Conservation (phyloP, 2,888 invertebrate genomes). For the Cephus pulcher region DNA sequence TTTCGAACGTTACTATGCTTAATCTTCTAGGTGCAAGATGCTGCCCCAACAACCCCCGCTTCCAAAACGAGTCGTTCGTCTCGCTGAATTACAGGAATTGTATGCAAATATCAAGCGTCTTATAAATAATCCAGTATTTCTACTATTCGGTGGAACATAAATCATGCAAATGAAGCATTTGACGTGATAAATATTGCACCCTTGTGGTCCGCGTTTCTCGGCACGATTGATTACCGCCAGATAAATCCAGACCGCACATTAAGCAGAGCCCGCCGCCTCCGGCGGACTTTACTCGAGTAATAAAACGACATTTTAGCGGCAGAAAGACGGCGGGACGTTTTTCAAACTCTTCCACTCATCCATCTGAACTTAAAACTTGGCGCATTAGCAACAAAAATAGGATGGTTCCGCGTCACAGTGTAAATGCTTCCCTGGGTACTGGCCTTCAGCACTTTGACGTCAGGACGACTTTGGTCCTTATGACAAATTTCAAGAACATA, state of each 20-base stretch:
- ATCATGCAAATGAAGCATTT: conserved; percentile 63
- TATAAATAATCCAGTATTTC: conserved; percentile 49
- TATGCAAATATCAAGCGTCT: conserved; percentile 21
- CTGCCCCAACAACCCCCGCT: neutral
- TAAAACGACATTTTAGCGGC: conserved; percentile 56
- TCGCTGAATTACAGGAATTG: conserved; percentile 22
- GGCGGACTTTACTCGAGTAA: conserved; percentile 53
- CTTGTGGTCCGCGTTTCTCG: conserved; percentile 37
- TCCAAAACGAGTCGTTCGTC: neutral
- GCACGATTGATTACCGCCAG: conserved; percentile 61
- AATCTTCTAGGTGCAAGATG: neutral
- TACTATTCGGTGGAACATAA: conserved; percentile 51
- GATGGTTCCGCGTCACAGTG: neutral
- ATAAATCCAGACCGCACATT: conserved; percentile 63
- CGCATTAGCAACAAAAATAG: conserved; percentile 35
- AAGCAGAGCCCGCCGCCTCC: conserved; percentile 43
- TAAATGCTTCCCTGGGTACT: neutral
- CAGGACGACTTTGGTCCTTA: neutral
- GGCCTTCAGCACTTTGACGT: neutral
- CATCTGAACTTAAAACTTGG: conserved; percentile 46
- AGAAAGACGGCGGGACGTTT: conserved; percentile 53
- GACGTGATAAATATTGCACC: conserved; percentile 62
- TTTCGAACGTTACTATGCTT: neutral
- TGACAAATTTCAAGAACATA: neutral
- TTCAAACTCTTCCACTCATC: conserved; percentile 54